Percentiles rank a stretch among this genome's conserved stretches.
phyloP scores from a whole-genome alignment of 35 echinoderm and acorn worm species.

The Apostichopus japonicus region DNA sequence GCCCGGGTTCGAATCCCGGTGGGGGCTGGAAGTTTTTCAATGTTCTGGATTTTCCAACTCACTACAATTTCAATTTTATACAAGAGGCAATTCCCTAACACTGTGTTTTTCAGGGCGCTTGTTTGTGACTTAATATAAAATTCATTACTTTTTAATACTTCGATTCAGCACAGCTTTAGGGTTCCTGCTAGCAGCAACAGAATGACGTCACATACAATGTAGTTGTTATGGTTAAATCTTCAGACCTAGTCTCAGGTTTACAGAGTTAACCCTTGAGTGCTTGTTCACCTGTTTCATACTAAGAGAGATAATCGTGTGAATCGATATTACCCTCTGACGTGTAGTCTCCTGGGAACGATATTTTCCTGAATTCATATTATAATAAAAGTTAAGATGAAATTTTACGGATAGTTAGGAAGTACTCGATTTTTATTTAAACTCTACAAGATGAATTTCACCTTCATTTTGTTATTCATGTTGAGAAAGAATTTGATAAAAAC shows the following conservation, averaged over 20 bases:
- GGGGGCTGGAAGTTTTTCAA: too few relatives aligned
- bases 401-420: not conserved
- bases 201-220: slow-evolving; percentile 9
- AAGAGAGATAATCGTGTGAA: slow-evolving; percentile 9
- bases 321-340: slow-evolving; percentile 6
- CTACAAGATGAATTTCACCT: too few relatives aligned
- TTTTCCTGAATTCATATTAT: not conserved
- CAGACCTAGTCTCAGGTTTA: not conserved
- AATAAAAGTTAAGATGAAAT: not conserved
- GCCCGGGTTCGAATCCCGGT: too few relatives aligned
- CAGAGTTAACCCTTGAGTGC: not conserved
- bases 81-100: too few relatives aligned
- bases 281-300: slow-evolving; percentile 38
- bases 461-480: too few relatives aligned
- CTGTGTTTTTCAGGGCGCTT: too few relatives aligned
- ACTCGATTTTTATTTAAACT: not conserved
- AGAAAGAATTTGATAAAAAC: too few relatives aligned
- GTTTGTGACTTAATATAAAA: too few relatives aligned
- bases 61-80: too few relatives aligned
- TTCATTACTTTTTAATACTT: too few relatives aligned
- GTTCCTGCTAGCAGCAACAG: not conserved
- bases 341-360: not conserved
- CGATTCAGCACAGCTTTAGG: too few relatives aligned
- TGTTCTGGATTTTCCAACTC: too few relatives aligned
- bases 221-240: not conserved